Conservation (phyloP, 1,140 invertebrate species). For the Maconellicoccus hirsutus region DNA sequence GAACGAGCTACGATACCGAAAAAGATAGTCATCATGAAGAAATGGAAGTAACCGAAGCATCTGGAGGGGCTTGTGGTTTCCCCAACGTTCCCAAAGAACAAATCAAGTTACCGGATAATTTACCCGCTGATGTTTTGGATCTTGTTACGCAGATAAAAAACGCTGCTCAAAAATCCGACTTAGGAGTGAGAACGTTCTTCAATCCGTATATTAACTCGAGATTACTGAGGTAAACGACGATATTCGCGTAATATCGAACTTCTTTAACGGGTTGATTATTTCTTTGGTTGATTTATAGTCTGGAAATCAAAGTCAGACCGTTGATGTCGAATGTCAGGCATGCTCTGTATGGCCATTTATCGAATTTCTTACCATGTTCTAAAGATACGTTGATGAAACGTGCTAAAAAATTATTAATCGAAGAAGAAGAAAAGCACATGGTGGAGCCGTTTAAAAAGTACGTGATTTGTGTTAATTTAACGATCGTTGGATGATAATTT, state of each 20-base stretch:
- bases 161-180: neutral
- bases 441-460: conserved; percentile 34
- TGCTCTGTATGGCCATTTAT: conserved; percentile 40
- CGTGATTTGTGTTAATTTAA: neutral
- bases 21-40: conserved; percentile 11
- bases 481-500: neutral
- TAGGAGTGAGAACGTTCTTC: neutral
- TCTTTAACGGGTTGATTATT: neutral
- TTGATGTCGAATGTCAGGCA: conserved; percentile 35
- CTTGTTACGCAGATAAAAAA: neutral
- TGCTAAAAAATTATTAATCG: conserved; percentile 41
- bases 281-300: conserved; percentile 29
- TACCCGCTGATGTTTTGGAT: neutral
- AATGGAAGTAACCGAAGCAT: conserved; percentile 7
- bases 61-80: neutral
- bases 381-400: conserved; percentile 45
- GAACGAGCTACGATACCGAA: neutral
- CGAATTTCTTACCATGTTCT: conserved; percentile 41
- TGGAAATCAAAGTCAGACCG: conserved; percentile 23
- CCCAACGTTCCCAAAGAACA: neutral
- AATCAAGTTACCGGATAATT: conserved; percentile 13
- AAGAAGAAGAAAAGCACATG: conserved; percentile 39
- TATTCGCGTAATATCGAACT: neutral
- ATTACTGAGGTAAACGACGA: conserved; percentile 28
- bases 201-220: neutral